Percentiles rank a stretch among this genome's conserved stretches.
phyloP scores from a whole-genome alignment of 2,888 invertebrate genomes.

The Drosophila phalerata region DNA sequence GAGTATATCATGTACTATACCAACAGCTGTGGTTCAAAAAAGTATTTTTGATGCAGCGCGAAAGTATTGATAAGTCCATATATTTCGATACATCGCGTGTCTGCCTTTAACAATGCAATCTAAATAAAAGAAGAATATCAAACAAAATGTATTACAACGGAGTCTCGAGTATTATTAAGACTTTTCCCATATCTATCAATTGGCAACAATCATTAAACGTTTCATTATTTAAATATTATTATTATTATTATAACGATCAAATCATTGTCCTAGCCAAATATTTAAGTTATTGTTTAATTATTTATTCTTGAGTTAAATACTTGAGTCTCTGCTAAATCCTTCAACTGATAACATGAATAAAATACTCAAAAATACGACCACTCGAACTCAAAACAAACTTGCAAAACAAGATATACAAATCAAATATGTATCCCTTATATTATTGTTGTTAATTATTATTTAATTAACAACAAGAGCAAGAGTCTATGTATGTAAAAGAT shows the following conservation, averaged over 20 bases:
- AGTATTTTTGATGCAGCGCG: constrained; percentile 70
- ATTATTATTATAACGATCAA: constrained; percentile 23
- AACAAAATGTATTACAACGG: constrained; percentile 69
- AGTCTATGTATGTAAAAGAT: constrained; percentile 44
- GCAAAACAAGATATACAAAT: constrained; percentile 44
- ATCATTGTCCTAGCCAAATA: constrained; percentile 35
- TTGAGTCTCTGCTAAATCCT: constrained; percentile 69
- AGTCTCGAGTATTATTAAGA: constrained; percentile 77
- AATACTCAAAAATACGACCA: constrained; percentile 74
- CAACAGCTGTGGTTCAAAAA: constrained; percentile 64
- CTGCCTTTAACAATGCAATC: constrained; percentile 46
- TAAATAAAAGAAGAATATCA: constrained; percentile 58
- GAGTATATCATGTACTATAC: constrained; percentile 24
- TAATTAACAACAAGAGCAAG: constrained; percentile 18
- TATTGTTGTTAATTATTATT: constrained; percentile 1
- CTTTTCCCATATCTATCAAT: constrained; percentile 21
- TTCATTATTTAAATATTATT: constrained; percentile 5
- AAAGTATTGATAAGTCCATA: constrained; percentile 16
- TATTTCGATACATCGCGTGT: not conserved
- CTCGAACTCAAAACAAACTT: constrained; percentile 55
- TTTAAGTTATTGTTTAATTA: constrained; percentile 22
- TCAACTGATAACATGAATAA: constrained; percentile 52
- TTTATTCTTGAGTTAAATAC: constrained; percentile 54
- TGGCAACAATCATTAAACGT: constrained; percentile 26
- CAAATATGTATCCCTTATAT: constrained; percentile 23